Conservation (phyloP, 2,888 invertebrate genomes). For the Metopia argyrocephala region DNA sequence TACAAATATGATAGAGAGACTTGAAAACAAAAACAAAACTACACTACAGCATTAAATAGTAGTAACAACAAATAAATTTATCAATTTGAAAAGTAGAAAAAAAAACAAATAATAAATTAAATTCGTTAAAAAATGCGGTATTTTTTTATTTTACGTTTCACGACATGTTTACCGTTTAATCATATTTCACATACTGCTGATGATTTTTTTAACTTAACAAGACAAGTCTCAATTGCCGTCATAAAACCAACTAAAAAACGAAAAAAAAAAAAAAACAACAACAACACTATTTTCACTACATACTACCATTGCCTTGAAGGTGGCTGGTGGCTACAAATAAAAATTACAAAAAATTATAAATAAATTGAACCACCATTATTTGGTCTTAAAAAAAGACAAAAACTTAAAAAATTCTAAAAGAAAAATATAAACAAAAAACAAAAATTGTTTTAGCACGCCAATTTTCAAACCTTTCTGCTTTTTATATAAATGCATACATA, state of each 20-base stretch:
- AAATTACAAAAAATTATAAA: conserved; percentile 5
- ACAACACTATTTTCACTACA: conserved; percentile 6
- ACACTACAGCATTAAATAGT: conserved; percentile 37
- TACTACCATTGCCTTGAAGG: conserved; percentile 14
- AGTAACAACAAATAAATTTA: conserved; percentile 16
- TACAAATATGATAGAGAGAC: conserved; percentile 9
- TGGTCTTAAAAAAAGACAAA: conserved; percentile 41
- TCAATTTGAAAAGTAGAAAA: conserved; percentile 16
- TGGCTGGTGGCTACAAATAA: conserved; percentile 3
- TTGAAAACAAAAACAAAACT: conserved; percentile 38
- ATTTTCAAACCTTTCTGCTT: background rate
- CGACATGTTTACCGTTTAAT: conserved; percentile 77
- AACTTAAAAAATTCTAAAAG: conserved; percentile 36
- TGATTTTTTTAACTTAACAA: conserved; percentile 54
- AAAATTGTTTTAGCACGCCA: background rate
- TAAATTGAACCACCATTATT: conserved; percentile 50
- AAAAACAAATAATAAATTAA: conserved; percentile 17
- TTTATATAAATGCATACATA: conserved; percentile 4
- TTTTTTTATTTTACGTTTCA: conserved; percentile 39
- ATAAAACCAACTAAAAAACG: conserved; percentile 34
- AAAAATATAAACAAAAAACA: conserved; percentile 30
- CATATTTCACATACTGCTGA: conserved; percentile 76
- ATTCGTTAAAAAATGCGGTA: conserved; percentile 26
- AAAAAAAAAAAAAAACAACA: conserved; percentile 41
- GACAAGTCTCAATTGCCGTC: conserved; percentile 50